Base-by-base conservation (phyloP, 2,797 vertebrate genomes). In the Pelodytes ibericus region DNA sequence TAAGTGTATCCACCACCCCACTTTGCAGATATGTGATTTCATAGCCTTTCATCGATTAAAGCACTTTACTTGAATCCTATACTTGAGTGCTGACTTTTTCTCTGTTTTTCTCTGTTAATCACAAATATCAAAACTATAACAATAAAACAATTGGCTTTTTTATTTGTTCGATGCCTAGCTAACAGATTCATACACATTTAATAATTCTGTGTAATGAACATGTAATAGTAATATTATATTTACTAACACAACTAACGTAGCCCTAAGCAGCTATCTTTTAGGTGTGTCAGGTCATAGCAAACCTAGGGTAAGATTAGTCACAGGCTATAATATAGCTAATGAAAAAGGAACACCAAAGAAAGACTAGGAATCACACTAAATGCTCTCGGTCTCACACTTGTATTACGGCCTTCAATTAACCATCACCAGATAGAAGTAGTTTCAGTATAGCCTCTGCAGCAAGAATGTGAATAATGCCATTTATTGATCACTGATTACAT, bases 381-480 rank as follows among this genome's bases (percentile, higher is more conserved):
- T 56, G 58, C 53, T 63, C 61, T 60, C 30, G 53, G 69, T 41
- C 33, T 57, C 30, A 69, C 41, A 62, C 15, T n/a, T 56, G 51
- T 53, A 60, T 36, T 41, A 13, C 53, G 59, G 61, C 58, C 57
- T 65, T 10, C 41, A 60, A 15, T 13, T 57, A 58, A 39, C 16
- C 24, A 24, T 47, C 26, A 18, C 76, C 44, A 63, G 36, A 59
- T 60, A 56, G 16, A 41, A 41, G 47, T 24, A 51, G 22, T 56
- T 56, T 25, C 66, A 56, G 47, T 56, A 13, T 16, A 29, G 47
- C 8, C 26, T 62, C 47, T 73, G 11, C 33, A 18, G 66, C 22
- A 79, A 65, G 62, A 69, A 79, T 79, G 63, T 18, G 70, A 68
- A 68, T 61, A 78, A 78, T 78, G 77, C 63, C 53, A 79, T 74